These are phyloP conservation scores for Sebastes oblongus DNA, from an alignment of 2,797 vertebrate genomes.

Conservation along the genomic window DNA sequence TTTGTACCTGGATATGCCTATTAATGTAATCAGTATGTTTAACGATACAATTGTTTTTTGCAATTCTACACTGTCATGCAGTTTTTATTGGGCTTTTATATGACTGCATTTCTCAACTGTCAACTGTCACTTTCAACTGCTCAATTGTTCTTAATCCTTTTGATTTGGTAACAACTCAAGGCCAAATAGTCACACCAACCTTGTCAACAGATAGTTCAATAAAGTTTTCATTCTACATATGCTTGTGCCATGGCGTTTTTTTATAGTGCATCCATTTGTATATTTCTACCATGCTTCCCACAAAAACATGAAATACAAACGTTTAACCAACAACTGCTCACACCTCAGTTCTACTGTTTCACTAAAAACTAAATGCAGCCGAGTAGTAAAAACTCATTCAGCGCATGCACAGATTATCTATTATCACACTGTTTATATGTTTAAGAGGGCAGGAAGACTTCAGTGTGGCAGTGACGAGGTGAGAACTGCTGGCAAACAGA, in stretches of 20 bases:
- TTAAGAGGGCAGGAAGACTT: neutral
- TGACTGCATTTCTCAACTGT: neutral
- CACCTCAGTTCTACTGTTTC: neutral
- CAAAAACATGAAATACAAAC: neutral
- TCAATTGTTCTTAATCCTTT: neutral
- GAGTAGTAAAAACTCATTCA: neutral
- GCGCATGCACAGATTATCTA: neutral
- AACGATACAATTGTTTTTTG: neutral
- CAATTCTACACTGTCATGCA: neutral
- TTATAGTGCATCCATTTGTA: neutral
- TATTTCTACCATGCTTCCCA: neutral
- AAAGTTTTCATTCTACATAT: constrained; percentile 1
- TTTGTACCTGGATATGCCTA: neutral
- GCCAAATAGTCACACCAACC: neutral
- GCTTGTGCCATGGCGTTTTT: neutral
- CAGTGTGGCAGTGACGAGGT: neutral
- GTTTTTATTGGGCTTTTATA: neutral
- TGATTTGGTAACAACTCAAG: neutral
- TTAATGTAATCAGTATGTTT: neutral
- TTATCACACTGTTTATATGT: neutral
- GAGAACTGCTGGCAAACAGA: constrained; percentile 10
- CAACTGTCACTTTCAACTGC: neutral
- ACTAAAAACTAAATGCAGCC: neutral
- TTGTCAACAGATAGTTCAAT: neutral
- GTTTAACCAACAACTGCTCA: neutral